Conservation (phyloP, 2,888 invertebrate genomes). For the Heliconius cydno region DNA sequence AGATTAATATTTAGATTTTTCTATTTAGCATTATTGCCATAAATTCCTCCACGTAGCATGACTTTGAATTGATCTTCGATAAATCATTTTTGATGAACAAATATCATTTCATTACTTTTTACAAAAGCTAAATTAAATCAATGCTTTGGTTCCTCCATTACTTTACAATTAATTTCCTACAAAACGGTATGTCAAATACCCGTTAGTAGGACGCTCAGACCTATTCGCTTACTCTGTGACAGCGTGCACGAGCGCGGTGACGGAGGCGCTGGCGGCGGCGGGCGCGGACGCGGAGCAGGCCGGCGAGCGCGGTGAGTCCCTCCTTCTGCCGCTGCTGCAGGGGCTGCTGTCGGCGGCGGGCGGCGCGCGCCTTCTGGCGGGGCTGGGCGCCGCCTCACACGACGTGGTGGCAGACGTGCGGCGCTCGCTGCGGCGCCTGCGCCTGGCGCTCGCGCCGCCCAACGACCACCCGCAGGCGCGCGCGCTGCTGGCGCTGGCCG, state of each 20-base stretch:
- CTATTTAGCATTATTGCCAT: neutral
- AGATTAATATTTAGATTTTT: neutral
- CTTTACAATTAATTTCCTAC: neutral
- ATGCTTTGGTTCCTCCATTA: neutral
- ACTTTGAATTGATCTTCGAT: neutral
- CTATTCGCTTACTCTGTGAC: slow-evolving; percentile 35
- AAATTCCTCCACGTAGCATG: neutral
- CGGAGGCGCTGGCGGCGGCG: slow-evolving; percentile 69
- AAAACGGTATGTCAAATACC: neutral
- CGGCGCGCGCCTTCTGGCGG: slow-evolving; percentile 71
- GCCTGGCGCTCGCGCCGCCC: slow-evolving; percentile 87
- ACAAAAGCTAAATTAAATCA: neutral
- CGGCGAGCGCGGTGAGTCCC: slow-evolving; percentile 88
- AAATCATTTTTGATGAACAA: neutral
- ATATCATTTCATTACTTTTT: neutral
- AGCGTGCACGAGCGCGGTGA: slow-evolving; percentile 78
- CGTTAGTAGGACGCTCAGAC: neutral
- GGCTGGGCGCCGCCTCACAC: slow-evolving; percentile 81
- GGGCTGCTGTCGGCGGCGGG: slow-evolving; percentile 82
- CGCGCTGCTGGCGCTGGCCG: slow-evolving; percentile 87
- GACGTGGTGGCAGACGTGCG: slow-evolving; percentile 90
- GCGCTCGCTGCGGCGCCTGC: slow-evolving; percentile 88
- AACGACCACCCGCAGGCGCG: slow-evolving; percentile 79
- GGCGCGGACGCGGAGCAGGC: slow-evolving; percentile 54
- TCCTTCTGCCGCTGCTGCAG: slow-evolving; percentile 87